Conservation (phyloP, 1,140 invertebrate genomes). For the Dreissena polymorpha region DNA sequence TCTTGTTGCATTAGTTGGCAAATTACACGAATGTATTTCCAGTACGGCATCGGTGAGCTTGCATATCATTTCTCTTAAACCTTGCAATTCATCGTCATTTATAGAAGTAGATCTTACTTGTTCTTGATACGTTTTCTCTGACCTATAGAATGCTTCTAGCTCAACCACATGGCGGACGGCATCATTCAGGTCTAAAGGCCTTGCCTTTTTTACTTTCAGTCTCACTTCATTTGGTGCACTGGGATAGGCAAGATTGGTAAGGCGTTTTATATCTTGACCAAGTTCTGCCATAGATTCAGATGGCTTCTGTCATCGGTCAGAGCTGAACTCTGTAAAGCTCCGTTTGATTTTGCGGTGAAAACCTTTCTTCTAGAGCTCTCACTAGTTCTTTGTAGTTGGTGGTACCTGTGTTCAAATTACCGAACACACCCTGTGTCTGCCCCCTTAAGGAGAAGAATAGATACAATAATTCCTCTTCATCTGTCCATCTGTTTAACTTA, state of each 20-base stretch:
- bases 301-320: not conserved
- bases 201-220: slow-evolving; percentile 26
- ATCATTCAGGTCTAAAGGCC: no score
- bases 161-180: no score
- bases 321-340: slow-evolving; percentile 17
- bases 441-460: slow-evolving; percentile 38
- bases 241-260: slow-evolving; percentile 42
- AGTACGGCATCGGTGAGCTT: slow-evolving; percentile 29
- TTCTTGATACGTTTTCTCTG: slow-evolving; percentile 23
- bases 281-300: slow-evolving; percentile 35
- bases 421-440: slow-evolving; percentile 37
- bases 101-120: slow-evolving; percentile 25
- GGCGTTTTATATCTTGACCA: slow-evolving; percentile 28
- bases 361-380: not conserved
- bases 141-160: no score
- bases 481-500: slow-evolving; percentile 18
- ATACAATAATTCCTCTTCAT: slow-evolving; percentile 33
- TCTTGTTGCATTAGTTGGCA: not conserved
- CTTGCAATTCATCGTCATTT: slow-evolving; percentile 33
- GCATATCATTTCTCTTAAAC: slow-evolving; percentile 1
- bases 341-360: slow-evolving; percentile 2
- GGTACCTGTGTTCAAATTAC: slow-evolving; percentile 14
- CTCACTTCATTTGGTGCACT: slow-evolving; percentile 39
- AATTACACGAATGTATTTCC: slow-evolving; percentile 19
- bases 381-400: slow-evolving; percentile 8